phyloP scores from a whole-genome alignment of 2,113 vertebrate species.

The mouse (Mus musculus) region GRCm39 chr12:102701001-102701500 shows the following conservation, averaged over 20 bases:
- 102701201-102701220: background rate
- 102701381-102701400: background rate
- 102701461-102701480: background rate
- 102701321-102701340: background rate
- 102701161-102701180: background rate
- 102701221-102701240: background rate
- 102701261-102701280: background rate
- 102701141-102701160: background rate
- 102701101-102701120: background rate
- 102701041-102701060: too few species aligned
- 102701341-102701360: background rate
- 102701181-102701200: background rate
- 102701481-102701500: background rate
- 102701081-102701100: background rate
- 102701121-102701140: background rate
- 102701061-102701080: background rate
- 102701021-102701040: background rate
- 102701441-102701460: background rate
- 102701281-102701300: background rate
- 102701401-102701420: background rate
- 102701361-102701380: background rate
- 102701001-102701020: background rate
- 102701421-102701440: background rate
- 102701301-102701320: fast-evolving
- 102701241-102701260: background rate